These are phyloP conservation scores for Pangasius sanitwongsei DNA, from an alignment of 2,797 vertebrate genomes.

Conservation along the genomic window DNA sequence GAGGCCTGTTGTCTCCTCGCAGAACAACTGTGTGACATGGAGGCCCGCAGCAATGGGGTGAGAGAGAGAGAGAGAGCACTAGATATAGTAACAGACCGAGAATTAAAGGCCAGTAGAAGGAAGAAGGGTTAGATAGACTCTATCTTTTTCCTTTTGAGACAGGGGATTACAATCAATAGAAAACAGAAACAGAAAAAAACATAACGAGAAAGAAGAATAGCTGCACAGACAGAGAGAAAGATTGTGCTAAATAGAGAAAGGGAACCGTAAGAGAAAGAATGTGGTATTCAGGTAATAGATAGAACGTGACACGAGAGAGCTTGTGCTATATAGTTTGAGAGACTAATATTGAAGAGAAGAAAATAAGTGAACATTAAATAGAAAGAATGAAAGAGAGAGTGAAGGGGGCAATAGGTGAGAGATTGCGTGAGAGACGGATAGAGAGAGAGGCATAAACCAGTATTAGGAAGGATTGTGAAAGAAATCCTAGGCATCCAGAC, in stretches of 20 bases:
- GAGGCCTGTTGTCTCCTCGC: conserved; percentile 85
- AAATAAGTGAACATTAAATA: background rate
- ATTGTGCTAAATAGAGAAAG: background rate
- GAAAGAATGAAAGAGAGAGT: background rate
- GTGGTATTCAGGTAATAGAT: background rate
- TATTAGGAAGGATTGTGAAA: background rate
- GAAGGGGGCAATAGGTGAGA: background rate
- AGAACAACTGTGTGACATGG: conserved; percentile 89
- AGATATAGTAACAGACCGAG: background rate
- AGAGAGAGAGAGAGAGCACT: conserved; percentile 29
- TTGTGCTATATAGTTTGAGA: background rate
- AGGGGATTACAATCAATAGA: background rate
- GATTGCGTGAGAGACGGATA: background rate
- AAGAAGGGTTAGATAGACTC: background rate
- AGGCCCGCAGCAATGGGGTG: conserved; percentile 84
- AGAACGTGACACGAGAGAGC: background rate
- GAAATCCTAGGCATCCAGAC: background rate
- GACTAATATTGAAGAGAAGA: background rate
- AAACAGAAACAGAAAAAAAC: background rate
- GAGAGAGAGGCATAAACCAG: background rate
- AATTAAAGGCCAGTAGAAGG: background rate
- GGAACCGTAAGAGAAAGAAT: conserved; percentile 10
- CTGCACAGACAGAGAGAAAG: background rate
- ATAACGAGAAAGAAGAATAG: background rate
- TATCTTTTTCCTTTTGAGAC: background rate